Conservation (phyloP, 2,888 invertebrate species). For the Andrena dorsata region DNA sequence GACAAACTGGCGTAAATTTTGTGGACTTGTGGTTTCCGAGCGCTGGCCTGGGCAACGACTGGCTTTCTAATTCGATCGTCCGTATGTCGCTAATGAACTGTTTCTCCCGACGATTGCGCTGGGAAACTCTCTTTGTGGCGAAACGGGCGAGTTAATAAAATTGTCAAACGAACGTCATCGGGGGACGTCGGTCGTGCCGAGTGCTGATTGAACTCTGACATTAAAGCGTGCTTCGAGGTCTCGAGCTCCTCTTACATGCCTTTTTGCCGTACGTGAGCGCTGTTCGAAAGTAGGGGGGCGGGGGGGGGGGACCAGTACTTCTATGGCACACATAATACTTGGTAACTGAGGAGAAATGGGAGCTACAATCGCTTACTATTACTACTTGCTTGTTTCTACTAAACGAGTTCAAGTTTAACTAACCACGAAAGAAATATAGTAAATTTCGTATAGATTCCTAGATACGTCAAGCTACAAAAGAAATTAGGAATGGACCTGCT, state of each 20-base stretch:
- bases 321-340: no score
- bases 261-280: background rate
- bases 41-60: conserved; percentile 58
- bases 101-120: conserved; percentile 47
- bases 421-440: no score
- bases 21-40: conserved; percentile 57
- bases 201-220: conserved; percentile 29
- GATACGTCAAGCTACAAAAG: no score
- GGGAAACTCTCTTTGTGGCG: conserved; percentile 53
- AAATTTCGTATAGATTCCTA: no score
- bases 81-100: conserved; percentile 64
- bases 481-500: no score
- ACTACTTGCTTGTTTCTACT: no score
- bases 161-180: conserved; percentile 56
- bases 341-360: no score
- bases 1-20: conserved; percentile 58
- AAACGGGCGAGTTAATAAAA: conserved; percentile 46
- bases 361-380: no score
- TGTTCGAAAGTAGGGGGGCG: background rate
- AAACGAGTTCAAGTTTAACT: no score
- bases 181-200: conserved; percentile 17
- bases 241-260: background rate
- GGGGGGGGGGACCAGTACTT: background rate
- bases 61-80: conserved; percentile 68
- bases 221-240: conserved; percentile 37